Conservation (phyloP, 2,797 vertebrate genomes). For the Enteromius unitaeniatus region DNA sequence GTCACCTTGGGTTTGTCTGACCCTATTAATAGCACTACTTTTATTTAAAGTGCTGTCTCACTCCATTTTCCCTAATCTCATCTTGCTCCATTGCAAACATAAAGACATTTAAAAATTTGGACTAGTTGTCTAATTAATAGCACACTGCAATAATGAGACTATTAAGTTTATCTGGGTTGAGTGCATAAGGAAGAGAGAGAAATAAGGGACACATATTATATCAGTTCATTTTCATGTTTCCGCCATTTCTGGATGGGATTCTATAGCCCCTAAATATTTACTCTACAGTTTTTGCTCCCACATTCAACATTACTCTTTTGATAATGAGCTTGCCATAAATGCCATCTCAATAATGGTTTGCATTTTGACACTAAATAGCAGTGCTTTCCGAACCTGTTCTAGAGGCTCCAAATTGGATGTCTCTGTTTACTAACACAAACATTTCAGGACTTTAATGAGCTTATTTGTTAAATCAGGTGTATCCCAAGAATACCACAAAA, state of each 20-base stretch:
- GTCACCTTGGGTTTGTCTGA: conserved; percentile 61
- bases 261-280: neutral
- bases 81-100: conserved; percentile 7
- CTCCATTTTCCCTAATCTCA: conserved; percentile 21
- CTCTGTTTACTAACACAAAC: neutral
- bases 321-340: neutral
- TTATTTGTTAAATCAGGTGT: neutral
- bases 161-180: neutral
- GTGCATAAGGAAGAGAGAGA: neutral
- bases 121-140: neutral
- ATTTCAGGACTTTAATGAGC: neutral
- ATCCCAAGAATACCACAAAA: neutral
- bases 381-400: neutral
- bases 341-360: neutral
- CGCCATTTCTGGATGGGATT: neutral
- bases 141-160: neutral
- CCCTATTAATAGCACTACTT: conserved; percentile 56
- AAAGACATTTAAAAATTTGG: conserved; percentile 12
- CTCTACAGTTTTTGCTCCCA: neutral
- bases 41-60: conserved; percentile 37
- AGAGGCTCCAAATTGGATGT: neutral
- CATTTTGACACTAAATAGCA: neutral
- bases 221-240: neutral
- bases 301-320: neutral
- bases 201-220: neutral